Conservation (phyloP, 1,140 invertebrate genomes). For the Heliconius hermathena region DNA sequence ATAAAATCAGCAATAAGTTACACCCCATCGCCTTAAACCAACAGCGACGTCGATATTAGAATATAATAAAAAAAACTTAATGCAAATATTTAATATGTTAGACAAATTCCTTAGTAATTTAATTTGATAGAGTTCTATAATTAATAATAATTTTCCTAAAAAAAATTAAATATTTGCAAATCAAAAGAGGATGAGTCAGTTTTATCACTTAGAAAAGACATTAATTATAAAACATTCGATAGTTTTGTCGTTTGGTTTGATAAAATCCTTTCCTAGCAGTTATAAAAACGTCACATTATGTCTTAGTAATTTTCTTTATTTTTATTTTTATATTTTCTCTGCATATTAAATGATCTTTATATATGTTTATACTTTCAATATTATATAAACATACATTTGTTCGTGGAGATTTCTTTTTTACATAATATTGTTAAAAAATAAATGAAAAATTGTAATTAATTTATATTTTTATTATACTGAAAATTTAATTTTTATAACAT, state of each 20-base stretch:
- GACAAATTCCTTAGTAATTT: slow-evolving; percentile 32
- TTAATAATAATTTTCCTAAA: slow-evolving; percentile 26
- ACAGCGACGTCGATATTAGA: slow-evolving; percentile 18
- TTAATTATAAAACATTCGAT: slow-evolving; percentile 20
- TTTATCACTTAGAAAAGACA: slow-evolving; percentile 10
- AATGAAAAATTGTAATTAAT: too few relatives aligned
- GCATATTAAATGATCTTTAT: neutral
- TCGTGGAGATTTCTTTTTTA: neutral
- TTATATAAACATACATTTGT: neutral
- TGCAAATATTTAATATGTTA: slow-evolving; percentile 16
- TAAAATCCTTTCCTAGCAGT: neutral
- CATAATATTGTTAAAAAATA: too few relatives aligned
- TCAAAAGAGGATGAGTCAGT: neutral
- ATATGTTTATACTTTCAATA: neutral
- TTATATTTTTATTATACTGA: too few relatives aligned
- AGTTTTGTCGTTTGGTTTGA: slow-evolving; percentile 12
- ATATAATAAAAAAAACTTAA: slow-evolving; percentile 21
- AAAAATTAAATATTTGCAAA: slow-evolving; percentile 21
- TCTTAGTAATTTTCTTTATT: neutral
- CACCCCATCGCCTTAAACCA: slow-evolving; percentile 28
- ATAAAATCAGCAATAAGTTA: slow-evolving; percentile 28
- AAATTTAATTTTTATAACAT: too few relatives aligned
- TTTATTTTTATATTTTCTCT: neutral
- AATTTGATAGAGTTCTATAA: slow-evolving; percentile 27
- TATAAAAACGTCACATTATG: neutral